Conservation (phyloP, 2,888 invertebrate species). For the Idaea straminata region DNA sequence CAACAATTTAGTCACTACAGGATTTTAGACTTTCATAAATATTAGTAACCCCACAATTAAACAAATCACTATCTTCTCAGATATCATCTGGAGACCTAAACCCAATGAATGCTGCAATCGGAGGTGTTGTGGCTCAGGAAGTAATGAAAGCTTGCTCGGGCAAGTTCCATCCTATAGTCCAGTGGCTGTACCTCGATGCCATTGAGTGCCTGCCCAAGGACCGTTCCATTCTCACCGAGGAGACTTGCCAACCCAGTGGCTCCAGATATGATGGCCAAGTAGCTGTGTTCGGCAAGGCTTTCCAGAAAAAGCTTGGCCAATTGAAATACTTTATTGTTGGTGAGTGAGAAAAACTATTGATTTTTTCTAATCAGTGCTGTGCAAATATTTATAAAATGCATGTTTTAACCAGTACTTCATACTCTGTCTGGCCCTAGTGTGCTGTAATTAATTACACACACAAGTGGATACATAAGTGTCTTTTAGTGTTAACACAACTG, state of each 20-base stretch:
- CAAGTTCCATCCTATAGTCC: conserved; percentile 95
- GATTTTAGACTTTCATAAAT: no score
- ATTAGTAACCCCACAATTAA: neutral
- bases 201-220: conserved; percentile 94
- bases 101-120: conserved; percentile 96
- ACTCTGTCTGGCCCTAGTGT: no score
- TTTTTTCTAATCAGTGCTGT: no score
- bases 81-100: conserved; percentile 88
- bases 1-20: no score
- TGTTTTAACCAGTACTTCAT: no score
- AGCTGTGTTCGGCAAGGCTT: conserved; percentile 94
- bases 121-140: conserved; percentile 98
- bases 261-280: conserved; percentile 93
- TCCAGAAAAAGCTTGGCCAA: conserved; percentile 90
- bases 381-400: no score
- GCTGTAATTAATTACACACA: no score
- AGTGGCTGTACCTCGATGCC: conserved; percentile 98
- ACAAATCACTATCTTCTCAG: conserved; percentile 31
- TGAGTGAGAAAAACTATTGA: conserved; percentile 38
- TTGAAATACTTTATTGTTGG: conserved; percentile 89
- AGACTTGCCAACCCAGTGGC: conserved; percentile 85
- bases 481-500: no score
- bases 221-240: conserved; percentile 82
- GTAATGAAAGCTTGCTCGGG: conserved; percentile 99
- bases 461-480: no score